Conservation (phyloP, 2,113 vertebrate species). For the Caranx melampygus region DNA sequence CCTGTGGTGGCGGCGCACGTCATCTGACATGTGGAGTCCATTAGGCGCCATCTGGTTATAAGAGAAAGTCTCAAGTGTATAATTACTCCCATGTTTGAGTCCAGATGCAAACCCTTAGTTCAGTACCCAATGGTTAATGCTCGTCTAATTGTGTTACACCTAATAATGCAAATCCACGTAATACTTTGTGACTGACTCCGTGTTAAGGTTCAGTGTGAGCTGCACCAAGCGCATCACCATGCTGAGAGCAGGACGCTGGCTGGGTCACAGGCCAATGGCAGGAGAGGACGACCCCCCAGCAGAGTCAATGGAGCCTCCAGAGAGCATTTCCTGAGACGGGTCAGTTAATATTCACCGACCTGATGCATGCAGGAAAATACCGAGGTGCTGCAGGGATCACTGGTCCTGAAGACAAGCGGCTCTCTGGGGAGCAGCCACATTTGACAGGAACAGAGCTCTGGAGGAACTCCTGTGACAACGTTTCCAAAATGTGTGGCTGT, state of each 20-base stretch:
- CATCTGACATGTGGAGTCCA: slow-evolving; percentile 44
- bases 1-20: slow-evolving; percentile 8
- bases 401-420: background rate
- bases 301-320: slow-evolving; percentile 85
- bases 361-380: background rate
- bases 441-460: background rate
- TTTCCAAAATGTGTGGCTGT: background rate
- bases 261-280: slow-evolving; percentile 86
- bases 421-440: slow-evolving; percentile 20
- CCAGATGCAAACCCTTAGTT: slow-evolving; percentile 19
- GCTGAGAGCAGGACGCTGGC: slow-evolving; percentile 84
- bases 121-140: background rate
- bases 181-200: background rate
- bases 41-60: slow-evolving; percentile 17
- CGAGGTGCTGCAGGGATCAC: slow-evolving; percentile 24
- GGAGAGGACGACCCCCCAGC: slow-evolving; percentile 88
- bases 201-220: slow-evolving; percentile 90
- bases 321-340: slow-evolving; percentile 90
- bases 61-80: slow-evolving; percentile 15
- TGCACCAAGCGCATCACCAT: slow-evolving; percentile 90
- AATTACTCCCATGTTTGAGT: slow-evolving; percentile 40
- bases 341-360: slow-evolving; percentile 76
- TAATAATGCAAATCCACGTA: background rate
- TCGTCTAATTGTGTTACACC: slow-evolving; percentile 8
- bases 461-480: background rate